phyloP scores from a whole-genome alignment of 2,888 invertebrate species.

The Platypus cylindrus region DNA sequence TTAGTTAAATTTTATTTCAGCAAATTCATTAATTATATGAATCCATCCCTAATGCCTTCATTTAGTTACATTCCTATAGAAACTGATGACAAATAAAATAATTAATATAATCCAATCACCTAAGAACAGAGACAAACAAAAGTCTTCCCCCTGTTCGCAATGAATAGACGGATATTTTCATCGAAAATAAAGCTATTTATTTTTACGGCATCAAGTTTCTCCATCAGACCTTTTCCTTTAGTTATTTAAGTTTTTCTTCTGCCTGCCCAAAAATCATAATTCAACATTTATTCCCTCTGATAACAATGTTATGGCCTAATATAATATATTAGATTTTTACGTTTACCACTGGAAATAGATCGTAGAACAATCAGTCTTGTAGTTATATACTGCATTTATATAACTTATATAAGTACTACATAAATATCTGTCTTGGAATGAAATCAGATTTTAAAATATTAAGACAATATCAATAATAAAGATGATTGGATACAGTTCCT shows the following conservation, averaged over 20 bases:
- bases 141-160: conserved; percentile 2
- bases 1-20: no score
- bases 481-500: no score
- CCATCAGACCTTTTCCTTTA: conserved; percentile 20
- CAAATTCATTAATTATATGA: no score
- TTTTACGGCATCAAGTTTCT: conserved; percentile 21
- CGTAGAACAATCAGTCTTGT: no score
- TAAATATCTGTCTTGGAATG: no score
- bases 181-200: conserved; percentile 22
- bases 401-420: no score
- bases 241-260: conserved; percentile 22
- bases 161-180: conserved; percentile 8
- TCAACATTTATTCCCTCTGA: conserved; percentile 23
- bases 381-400: no score
- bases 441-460: no score
- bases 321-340: conserved; percentile 11
- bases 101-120: conserved; percentile 13
- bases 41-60: no score
- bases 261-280: conserved; percentile 20
- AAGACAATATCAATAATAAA: no score
- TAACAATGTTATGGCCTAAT: conserved; percentile 14
- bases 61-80: no score
- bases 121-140: conserved; percentile 8
- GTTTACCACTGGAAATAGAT: conserved; percentile 8
- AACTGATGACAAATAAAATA: conserved; percentile 2